These are phyloP conservation scores for Andricus quercusramuli DNA, from an alignment of 2,888 invertebrate genomes.

Conservation along the genomic window DNA sequence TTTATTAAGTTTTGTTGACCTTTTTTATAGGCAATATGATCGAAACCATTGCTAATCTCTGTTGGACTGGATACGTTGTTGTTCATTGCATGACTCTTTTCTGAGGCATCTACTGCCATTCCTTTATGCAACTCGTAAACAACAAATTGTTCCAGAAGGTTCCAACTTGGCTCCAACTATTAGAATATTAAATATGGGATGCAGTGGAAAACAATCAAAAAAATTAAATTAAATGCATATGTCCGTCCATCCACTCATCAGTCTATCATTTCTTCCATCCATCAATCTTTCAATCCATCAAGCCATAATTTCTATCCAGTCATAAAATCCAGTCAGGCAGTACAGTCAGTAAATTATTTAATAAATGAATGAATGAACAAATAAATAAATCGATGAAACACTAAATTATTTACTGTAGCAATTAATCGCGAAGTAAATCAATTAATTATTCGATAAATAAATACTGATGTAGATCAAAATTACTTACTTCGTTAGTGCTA, in stretches of 20 bases:
- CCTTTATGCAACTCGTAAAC: slow-evolving; percentile 78
- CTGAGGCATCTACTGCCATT: slow-evolving; percentile 76
- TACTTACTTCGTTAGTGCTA: slow-evolving; percentile 61
- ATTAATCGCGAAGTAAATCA: too few species aligned
- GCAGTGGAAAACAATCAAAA: too few species aligned
- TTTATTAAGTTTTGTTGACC: slow-evolving; percentile 74
- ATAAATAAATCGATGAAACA: too few species aligned
- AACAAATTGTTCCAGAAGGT: slow-evolving; percentile 81
- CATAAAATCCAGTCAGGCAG: too few species aligned
- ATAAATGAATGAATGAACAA: too few species aligned
- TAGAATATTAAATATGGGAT: not conserved
- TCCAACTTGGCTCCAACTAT: slow-evolving; percentile 77
- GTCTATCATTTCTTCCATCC: too few species aligned
- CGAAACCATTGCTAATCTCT: slow-evolving; percentile 81
- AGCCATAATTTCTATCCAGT: too few species aligned
- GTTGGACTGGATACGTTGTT: slow-evolving; percentile 79
- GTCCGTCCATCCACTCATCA: too few species aligned
- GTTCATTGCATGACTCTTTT: slow-evolving; percentile 81
- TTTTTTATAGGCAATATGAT: slow-evolving; percentile 83
- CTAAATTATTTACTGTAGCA: too few species aligned
- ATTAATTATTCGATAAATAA: not conserved
- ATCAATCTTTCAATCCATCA: too few species aligned
- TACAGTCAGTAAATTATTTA: too few species aligned
- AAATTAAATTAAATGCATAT: too few species aligned
- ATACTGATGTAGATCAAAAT: not conserved